Percentiles rank a stretch among this genome's conserved stretches.
Evolutionary conservation across 2,113 vertebrate species (phyloP).

Genomic region (Ciconia stormi): DNA sequence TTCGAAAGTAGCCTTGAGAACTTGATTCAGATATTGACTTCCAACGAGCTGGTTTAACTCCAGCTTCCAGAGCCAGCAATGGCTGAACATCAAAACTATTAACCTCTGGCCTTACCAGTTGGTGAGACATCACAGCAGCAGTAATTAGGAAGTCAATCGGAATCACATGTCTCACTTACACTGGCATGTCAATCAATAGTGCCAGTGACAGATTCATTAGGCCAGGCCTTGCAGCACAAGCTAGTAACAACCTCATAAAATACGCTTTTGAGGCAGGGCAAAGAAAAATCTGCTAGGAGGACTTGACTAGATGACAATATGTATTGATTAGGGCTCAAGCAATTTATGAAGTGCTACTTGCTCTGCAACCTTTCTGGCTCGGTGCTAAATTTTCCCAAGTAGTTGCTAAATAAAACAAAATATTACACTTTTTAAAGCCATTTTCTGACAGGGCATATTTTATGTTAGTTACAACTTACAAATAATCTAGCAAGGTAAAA

Average conservation of each 20-base stretch:
- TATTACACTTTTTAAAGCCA: slow-evolving; percentile 64
- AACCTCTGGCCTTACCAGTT: slow-evolving; percentile 89
- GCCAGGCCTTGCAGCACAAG: slow-evolving; percentile 80
- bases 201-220: slow-evolving; percentile 90
- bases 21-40: slow-evolving; percentile 84
- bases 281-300: slow-evolving; percentile 73
- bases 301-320: slow-evolving; percentile 80
- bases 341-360: slow-evolving; percentile 82
- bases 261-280: slow-evolving; percentile 75
- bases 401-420: slow-evolving; percentile 77
- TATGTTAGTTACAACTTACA: slow-evolving; percentile 61
- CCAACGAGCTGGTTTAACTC: slow-evolving; percentile 73
- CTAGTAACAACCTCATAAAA: slow-evolving; percentile 87
- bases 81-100: slow-evolving; percentile 90
- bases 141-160: slow-evolving; percentile 98
- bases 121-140: slow-evolving; percentile 90
- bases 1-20: slow-evolving; percentile 82
- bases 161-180: slow-evolving; percentile 92
- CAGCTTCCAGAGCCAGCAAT: slow-evolving; percentile 74
- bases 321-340: slow-evolving; percentile 82
- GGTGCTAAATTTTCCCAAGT: slow-evolving; percentile 77
- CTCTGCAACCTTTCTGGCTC: slow-evolving; percentile 72
- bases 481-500: slow-evolving; percentile 71
- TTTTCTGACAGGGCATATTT: slow-evolving; percentile 64
- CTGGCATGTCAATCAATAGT: slow-evolving; percentile 86